A percentile compares a stretch with the other conserved stretches of the same genome.
Evolutionary conservation across 2,113 vertebrate species (phyloP).

Genomic region (Tyrannus savana): DNA sequence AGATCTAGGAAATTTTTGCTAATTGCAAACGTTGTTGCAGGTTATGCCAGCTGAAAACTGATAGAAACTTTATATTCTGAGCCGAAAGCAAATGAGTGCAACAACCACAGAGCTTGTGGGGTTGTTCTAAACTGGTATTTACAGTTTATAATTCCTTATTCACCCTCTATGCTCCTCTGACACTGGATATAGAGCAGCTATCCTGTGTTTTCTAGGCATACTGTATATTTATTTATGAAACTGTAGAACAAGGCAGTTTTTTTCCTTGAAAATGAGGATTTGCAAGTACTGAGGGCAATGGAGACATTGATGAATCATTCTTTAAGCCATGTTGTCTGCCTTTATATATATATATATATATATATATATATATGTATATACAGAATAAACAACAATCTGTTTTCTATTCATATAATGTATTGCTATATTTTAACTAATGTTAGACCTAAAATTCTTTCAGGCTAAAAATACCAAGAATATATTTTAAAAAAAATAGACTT

Average conservation of each 20-base stretch:
- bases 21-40: slow-evolving; percentile 2
- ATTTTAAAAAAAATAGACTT: not conserved
- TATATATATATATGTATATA: not conserved
- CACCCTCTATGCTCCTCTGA: not conserved
- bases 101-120: not conserved
- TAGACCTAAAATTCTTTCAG: not conserved
- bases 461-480: not conserved
- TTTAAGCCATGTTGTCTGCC: not conserved
- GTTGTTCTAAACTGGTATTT: not conserved
- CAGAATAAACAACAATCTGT: not conserved
- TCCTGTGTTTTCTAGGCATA: not conserved
- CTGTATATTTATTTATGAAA: not conserved
- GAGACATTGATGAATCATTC: not conserved
- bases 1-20: not conserved
- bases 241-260: not conserved
- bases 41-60: slow-evolving; percentile 20
- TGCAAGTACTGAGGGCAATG: not conserved
- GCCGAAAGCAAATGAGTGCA: not conserved
- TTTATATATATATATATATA: not conserved
- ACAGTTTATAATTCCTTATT: not conserved
- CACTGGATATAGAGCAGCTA: not conserved
- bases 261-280: not conserved
- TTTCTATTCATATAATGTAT: slow-evolving; percentile 5
- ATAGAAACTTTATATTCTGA: not conserved
- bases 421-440: not conserved